Percentiles rank a stretch among this genome's conserved stretches.
These are phyloP conservation scores for Leontopithecus rosalia DNA, from an alignment of 2,797 vertebrate species.

Conservation along the genomic window DNA sequence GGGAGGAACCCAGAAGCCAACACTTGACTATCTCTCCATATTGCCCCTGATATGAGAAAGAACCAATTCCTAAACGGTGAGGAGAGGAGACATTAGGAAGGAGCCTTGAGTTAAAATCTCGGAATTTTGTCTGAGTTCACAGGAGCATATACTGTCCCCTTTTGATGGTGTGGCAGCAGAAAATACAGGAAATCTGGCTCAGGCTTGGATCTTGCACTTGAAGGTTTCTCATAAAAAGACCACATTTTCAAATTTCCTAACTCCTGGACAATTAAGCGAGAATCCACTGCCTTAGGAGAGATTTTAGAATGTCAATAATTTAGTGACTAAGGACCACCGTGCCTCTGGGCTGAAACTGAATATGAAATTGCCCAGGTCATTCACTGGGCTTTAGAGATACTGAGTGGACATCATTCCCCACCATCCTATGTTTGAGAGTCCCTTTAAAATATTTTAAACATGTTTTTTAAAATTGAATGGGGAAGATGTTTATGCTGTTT, in stretches of 20 bases:
- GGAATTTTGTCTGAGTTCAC: background rate
- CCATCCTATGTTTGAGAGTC: background rate
- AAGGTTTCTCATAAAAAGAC: background rate
- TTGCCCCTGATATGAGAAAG: background rate
- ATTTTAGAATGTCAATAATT: background rate
- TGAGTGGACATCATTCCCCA: background rate
- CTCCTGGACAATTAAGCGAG: background rate
- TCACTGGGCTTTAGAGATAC: background rate
- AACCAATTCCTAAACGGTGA: background rate
- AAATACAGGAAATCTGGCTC: background rate
- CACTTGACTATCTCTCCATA: background rate
- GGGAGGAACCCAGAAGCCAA: background rate
- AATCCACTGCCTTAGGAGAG: background rate
- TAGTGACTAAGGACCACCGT: too few species aligned
- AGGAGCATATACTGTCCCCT: background rate
- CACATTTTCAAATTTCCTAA: background rate
- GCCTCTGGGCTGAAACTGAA: background rate
- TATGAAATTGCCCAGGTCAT: background rate
- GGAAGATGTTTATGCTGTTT: background rate
- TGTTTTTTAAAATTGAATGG: background rate
- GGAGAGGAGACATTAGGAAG: background rate
- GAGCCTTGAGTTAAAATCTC: background rate
- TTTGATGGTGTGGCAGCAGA: rapidly evolving
- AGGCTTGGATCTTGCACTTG: background rate
- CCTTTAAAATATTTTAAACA: background rate